Evolutionary conservation across 2,113 vertebrate species (phyloP), one percentile per base, ranked within the genome.

Genomic region (Calypte anna): DNA sequence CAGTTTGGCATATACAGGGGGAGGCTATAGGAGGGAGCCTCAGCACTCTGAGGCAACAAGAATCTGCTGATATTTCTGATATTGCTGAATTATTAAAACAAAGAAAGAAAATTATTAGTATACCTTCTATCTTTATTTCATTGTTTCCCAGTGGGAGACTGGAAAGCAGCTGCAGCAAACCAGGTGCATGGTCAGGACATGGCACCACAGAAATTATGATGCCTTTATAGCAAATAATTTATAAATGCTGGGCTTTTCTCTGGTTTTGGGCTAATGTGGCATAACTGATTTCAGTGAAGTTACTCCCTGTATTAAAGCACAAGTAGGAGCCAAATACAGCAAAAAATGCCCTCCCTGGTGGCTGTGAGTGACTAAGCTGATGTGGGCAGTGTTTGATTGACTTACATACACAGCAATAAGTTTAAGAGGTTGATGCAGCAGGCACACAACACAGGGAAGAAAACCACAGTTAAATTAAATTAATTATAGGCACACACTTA

Each of bases 381-480:
- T 17, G 28, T 40, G 82, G 72, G 79, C 18, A 79, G 72, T 76
- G 18, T 62, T 66, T 36, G 63, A 73, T 8, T 77, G 82, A 90
- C 80, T 83, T 77, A 86, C 28, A 85, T 30, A 82, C 33, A 40
- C 61, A 53, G 53, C 55, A 74, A 11, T 63, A 48, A 77, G 24
- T 66, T 82, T 28, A 80, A 88, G 63, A 90, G 46, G 59, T 23
- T 80, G 82, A 73, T 38, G 73, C 15, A 51, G 28, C 0, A 70
- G 25, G 51, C 63, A 88, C 28, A 74, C 75, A 80, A 77, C 2
- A 4, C 8, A 50, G 24, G 46, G 20, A 67, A 82, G 46, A 74
- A 94, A 95, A 69, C 48, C 64, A 88, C 94, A 91, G 74, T 48
- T 66, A 90, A 85, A 93, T 92, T 61, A 80, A 69, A 73, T 76